Conservation (phyloP, 1,140 invertebrate species). For the silkworm (Bombyx mori) region ASM3026992v2 NC_085119.1:11645001-11645500, state of each 20-base stretch:
- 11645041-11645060: no score
- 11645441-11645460: slow-evolving; percentile 6
- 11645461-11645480: not conserved
- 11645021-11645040: no score
- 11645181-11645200: no score
- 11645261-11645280: slow-evolving; percentile 2
- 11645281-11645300: slow-evolving; percentile 1
- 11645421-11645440: slow-evolving; percentile 27
- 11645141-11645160: no score
- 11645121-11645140: no score
- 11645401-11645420: slow-evolving; percentile 34
- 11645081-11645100: no score
- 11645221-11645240: not conserved
- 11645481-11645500: no score
- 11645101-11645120: no score
- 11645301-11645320: slow-evolving; percentile 49
- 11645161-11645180: no score
- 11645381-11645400: slow-evolving; percentile 50
- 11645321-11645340: slow-evolving; percentile 48
- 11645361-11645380: slow-evolving; percentile 44
- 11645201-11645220: slow-evolving; percentile 4
- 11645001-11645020: no score
- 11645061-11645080: no score
- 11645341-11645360: slow-evolving; percentile 37
- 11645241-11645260: not conserved